Evolutionary conservation across 1,140 invertebrate species (phyloP), one percentile per base, ranked within the genome.

Genomic region (Zaprionus kolodkinae): DNA sequence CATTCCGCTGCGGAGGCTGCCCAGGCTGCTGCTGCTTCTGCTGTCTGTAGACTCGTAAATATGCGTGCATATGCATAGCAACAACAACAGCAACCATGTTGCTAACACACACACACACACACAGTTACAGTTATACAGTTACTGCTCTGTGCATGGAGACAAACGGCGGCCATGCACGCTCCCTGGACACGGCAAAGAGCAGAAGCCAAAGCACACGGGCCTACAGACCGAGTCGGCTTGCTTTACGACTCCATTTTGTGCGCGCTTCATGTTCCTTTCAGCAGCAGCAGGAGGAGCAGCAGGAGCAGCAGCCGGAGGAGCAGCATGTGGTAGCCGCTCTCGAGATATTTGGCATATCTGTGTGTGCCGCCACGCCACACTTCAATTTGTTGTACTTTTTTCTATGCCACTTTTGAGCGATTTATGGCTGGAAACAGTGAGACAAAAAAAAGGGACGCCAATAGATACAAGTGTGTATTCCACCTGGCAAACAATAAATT

Each of bases 361-460:
- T 25, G 11, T 50, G 45, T 25, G 11, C 45, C 56, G 45, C 52
- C 56, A 52, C 57, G 48, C 45, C 72, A 62, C 64, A 63, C 68
- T 86, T 79, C 83, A 87, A 86, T 87, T 87, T 87, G 83, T 82
- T 86, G 70, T 87, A 86, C 82, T 87, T 87, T 45, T 87, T 87
- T 54, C 65, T 68, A 72, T 87, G 83, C 79, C 82, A 79, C 71
- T 81, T 87, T 87, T 86, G 83, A 87, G 83, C 79, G 82, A 86
- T 86, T 86, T 86, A 86, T 86, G 79, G 10, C 30, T 38, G 55
- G 45, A 67, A 62, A 72, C 33, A 25, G n/a, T 11, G 50, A 40
- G 27, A 21, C 25, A 60, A 60, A 65, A 70, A 70, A 52, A 65
- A 54, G 52, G 12, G 30, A 25, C 66, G 57, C 27, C 59, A 38